Conservation (phyloP, 2,113 vertebrate genomes). For the Stegastes partitus region DNA sequence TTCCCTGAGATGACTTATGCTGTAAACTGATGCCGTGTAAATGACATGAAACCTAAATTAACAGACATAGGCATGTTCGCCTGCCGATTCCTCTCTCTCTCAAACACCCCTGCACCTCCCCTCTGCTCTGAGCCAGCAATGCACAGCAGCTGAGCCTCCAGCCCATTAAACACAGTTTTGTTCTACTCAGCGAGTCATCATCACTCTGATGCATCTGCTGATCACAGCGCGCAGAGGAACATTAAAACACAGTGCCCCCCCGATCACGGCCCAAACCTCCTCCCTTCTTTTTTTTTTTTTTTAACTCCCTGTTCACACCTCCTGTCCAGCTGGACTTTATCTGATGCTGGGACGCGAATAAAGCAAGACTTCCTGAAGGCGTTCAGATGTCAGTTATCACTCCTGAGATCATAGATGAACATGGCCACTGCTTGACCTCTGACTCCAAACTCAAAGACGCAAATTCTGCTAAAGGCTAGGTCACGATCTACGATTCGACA, state of each 20-base stretch:
- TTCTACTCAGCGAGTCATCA: conserved; percentile 71
- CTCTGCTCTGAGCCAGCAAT: conserved; percentile 27
- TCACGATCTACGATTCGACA: neutral
- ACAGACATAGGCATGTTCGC: neutral
- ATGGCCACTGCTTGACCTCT: neutral
- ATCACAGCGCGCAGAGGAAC: conserved; percentile 57
- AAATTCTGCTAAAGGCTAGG: conserved; percentile 19
- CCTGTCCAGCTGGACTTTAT: neutral
- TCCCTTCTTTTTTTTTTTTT: too few species aligned
- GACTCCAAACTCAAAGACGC: too few species aligned
- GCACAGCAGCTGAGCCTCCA: conserved; percentile 51
- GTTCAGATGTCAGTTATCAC: neutral
- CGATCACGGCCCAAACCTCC: conserved; percentile 3
- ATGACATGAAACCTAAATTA: too few species aligned
- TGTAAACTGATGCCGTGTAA: too few species aligned
- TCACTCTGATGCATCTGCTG: conserved; percentile 69
- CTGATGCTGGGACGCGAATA: neutral
- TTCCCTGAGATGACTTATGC: too few species aligned
- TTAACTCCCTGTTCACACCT: neutral
- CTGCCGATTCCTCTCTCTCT: neutral
- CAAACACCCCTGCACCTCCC: neutral
- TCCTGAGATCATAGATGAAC: conserved; percentile 7
- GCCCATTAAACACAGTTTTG: conserved; percentile 71
- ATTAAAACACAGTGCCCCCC: conserved; percentile 48
- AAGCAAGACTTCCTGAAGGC: neutral